Evolutionary conservation across 35 echinoderm and acorn worm genomes (phyloP).

Genomic region (Apostichopus parvimensis): DNA sequence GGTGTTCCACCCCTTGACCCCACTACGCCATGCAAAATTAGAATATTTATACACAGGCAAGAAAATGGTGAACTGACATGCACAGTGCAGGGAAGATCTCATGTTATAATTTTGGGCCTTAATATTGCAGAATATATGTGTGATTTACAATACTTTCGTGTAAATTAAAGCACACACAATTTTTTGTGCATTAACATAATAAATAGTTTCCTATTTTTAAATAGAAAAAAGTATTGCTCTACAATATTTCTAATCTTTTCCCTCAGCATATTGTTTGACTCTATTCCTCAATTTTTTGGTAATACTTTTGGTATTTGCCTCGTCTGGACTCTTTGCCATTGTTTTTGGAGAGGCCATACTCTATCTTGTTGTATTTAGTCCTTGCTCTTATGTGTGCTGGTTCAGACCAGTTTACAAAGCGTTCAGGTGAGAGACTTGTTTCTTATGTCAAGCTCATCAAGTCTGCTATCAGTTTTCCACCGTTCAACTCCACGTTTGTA

Average conservation of each 20-base stretch:
- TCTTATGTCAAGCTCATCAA: background rate
- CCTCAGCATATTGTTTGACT: constrained; percentile 64
- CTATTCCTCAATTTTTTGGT: constrained; percentile 77
- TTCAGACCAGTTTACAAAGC: constrained; percentile 90
- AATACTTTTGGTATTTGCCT: constrained; percentile 29
- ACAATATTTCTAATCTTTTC: constrained; percentile 14
- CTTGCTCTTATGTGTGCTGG: constrained; percentile 90
- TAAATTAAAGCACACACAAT: too few species aligned
- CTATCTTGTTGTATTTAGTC: constrained; percentile 53
- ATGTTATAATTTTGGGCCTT: too few species aligned
- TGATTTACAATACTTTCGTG: too few species aligned
- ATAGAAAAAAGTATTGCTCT: too few species aligned
- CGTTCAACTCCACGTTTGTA: too few species aligned
- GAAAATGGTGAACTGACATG: too few species aligned
- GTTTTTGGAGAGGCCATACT: constrained; percentile 71
- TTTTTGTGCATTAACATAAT: too few species aligned
- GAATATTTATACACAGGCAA: too few species aligned
- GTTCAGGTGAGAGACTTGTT: constrained; percentile 72
- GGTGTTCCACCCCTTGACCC: too few species aligned
- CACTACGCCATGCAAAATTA: too few species aligned
- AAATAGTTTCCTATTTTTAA: too few species aligned
- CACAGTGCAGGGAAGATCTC: background rate
- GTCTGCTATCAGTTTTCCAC: background rate
- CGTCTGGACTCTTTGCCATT: constrained; percentile 21
- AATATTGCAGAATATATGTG: too few species aligned